phyloP scores from a whole-genome alignment of 2,113 vertebrate species.

The Lophius piscatorius region DNA sequence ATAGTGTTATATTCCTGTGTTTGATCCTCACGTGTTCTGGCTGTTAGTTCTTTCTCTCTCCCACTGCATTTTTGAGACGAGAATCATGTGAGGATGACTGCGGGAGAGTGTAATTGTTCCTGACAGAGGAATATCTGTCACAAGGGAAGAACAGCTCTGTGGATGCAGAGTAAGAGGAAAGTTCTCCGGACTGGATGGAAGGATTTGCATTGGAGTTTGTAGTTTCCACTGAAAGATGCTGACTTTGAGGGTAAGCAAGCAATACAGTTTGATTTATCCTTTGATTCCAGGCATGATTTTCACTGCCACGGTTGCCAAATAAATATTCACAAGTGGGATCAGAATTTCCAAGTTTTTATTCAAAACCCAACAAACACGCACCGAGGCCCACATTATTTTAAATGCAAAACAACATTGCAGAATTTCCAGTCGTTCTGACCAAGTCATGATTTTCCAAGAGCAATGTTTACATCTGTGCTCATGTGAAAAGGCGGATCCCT shows the following conservation, averaged over 20 bases:
- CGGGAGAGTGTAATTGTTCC: constrained; percentile 47
- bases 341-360: constrained; percentile 50
- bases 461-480: constrained; percentile 18
- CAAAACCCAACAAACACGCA: constrained; percentile 1
- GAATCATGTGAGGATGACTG: constrained; percentile 39
- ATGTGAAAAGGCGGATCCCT: constrained; percentile 34
- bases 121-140: constrained; percentile 69
- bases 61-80: constrained; percentile 21
- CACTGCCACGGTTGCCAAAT: constrained; percentile 16
- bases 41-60: constrained; percentile 10
- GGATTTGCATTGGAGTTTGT: constrained; percentile 40
- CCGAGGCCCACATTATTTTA: background rate
- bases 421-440: constrained; percentile 32
- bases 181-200: constrained; percentile 44
- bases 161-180: constrained; percentile 54
- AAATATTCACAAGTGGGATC: constrained; percentile 38
- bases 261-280: constrained; percentile 34
- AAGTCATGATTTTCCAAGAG: constrained; percentile 33
- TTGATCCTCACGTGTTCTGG: constrained; percentile 48
- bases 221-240: constrained; percentile 61
- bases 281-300: constrained; percentile 21
- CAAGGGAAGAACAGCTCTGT: constrained; percentile 48
- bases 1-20: constrained; percentile 46
- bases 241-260: constrained; percentile 31
- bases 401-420: constrained; percentile 14